Base-by-base conservation (phyloP, 2,797 vertebrate genomes). In the Lateolabrax maculatus region DNA sequence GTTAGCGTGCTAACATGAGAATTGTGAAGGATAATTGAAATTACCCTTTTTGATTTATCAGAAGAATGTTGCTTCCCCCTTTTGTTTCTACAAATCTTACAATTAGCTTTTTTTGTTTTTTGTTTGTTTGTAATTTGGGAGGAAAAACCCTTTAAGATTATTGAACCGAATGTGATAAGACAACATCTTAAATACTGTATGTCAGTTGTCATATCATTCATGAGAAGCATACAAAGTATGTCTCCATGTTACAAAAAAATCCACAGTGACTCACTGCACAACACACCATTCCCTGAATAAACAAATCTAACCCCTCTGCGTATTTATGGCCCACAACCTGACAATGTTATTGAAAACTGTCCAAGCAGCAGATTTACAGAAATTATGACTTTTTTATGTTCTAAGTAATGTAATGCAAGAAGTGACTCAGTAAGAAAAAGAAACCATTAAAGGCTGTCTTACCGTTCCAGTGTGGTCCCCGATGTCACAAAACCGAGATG, bases 391-490 rank as follows among this genome's bases (percentile, higher is more conserved):
- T 9, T 39, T 51, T 52, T 39, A 53, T 61, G 19, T 37, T 63
- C 12, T 11, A 41, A 34, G 25, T 39, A 16, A 67, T 37, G 55
- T 29, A 19, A n/a, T 52, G 21, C 13, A 71, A 71, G 5, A 46
- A 13, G 11, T 69, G 21, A n/a, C 15, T 39, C 7, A 23, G 16
- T 9, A 27, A 78, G 9, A 70, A 10, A 68, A 79, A 75, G 6
- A 60, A 67, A 44, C 34, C n/a, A 44, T 57, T 21, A 56, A 19
- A 55, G 56, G 41, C 11, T 19, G 29, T 34, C 87, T 89, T 81
- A 93, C 90, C 83, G 34, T 79, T 71, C 79, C 36, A 77, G 73
- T 71, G 83, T 82, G 70, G 65, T 80, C 29, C 57, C 60, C 84
- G 80, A 79, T 72, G 84, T 83, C 69, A 80, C 39, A 5, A 75